Percentiles rank a stretch among this genome's conserved stretches.
phyloP scores from a whole-genome alignment of 2,888 invertebrate genomes.

The Sicus ferrugineus region DNA sequence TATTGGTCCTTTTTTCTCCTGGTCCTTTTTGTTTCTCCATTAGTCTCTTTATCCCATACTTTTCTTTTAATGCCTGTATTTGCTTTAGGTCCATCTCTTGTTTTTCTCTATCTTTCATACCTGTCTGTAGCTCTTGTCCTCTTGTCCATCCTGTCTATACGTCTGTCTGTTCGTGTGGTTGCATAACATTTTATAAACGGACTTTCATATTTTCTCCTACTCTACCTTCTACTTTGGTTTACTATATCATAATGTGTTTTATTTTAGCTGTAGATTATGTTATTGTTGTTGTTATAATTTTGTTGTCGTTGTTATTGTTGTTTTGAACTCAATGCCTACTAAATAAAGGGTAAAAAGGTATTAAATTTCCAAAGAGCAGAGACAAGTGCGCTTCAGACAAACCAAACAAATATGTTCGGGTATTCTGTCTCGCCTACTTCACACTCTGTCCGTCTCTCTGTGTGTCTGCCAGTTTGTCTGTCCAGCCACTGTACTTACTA shows the following conservation, averaged over 20 bases:
- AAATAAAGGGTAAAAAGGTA: constrained; percentile 33
- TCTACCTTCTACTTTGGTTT: constrained; percentile 4
- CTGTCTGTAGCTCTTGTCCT: constrained; percentile 1
- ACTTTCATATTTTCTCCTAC: constrained; percentile 9
- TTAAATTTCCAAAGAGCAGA: constrained; percentile 32
- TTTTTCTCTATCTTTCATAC: not conserved
- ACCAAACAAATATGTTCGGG: not conserved
- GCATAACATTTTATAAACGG: constrained; percentile 14
- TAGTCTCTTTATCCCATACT: not conserved
- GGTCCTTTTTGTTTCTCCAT: too few relatives aligned
- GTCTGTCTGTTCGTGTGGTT: constrained; percentile 9
- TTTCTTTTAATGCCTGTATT: not conserved
- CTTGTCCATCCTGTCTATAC: not conserved
- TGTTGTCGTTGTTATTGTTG: not conserved
- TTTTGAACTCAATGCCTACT: not conserved
- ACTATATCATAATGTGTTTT: not conserved
- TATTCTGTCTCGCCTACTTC: not conserved
- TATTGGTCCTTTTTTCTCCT: too few relatives aligned
- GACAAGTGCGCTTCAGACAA: constrained; percentile 16
- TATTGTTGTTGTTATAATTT: not conserved
- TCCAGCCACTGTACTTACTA: not conserved
- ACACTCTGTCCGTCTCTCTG: not conserved
- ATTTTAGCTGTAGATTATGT: too few relatives aligned
- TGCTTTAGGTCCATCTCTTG: not conserved
- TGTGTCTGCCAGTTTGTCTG: not conserved